phyloP scores from a whole-genome alignment of 1,140 invertebrate genomes.

The Chelonus insularis region DNA sequence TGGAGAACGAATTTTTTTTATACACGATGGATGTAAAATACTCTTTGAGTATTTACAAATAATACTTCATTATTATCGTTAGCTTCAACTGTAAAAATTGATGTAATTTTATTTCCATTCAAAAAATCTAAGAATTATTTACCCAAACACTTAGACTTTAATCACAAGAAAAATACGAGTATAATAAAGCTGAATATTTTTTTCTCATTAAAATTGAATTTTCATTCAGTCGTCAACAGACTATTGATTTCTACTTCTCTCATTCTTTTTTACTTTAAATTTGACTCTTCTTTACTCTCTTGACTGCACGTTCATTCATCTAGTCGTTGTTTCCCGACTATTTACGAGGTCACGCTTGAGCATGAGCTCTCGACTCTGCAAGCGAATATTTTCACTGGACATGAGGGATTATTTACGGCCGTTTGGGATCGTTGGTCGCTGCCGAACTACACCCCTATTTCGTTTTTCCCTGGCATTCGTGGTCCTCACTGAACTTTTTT shows the following conservation, averaged over 20 bases:
- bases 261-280: neutral
- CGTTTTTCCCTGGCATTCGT: constrained; percentile 3
- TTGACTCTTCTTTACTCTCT: neutral
- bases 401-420: constrained; percentile 20
- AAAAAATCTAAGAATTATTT: too few species aligned
- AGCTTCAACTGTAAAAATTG: too few species aligned
- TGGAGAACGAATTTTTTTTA: too few species aligned
- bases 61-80: too few species aligned
- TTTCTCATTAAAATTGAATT: neutral
- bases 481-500: neutral
- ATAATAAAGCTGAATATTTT: too few species aligned
- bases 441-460: constrained; percentile 18
- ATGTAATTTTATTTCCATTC: too few species aligned
- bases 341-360: constrained; percentile 23
- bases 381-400: constrained; percentile 8
- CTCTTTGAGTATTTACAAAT: too few species aligned
- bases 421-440: constrained; percentile 26
- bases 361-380: constrained; percentile 10
- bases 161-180: too few species aligned
- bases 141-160: too few species aligned
- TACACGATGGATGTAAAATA: too few species aligned
- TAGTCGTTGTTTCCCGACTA: constrained; percentile 18
- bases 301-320: constrained; percentile 16
- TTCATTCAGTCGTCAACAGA: neutral
- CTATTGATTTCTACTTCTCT: neutral